A percentile compares a stretch with the other conserved stretches of the same genome.
Evolutionary conservation across 2,113 vertebrate genomes (phyloP).

Genomic region (Tylochromis polylepis): DNA sequence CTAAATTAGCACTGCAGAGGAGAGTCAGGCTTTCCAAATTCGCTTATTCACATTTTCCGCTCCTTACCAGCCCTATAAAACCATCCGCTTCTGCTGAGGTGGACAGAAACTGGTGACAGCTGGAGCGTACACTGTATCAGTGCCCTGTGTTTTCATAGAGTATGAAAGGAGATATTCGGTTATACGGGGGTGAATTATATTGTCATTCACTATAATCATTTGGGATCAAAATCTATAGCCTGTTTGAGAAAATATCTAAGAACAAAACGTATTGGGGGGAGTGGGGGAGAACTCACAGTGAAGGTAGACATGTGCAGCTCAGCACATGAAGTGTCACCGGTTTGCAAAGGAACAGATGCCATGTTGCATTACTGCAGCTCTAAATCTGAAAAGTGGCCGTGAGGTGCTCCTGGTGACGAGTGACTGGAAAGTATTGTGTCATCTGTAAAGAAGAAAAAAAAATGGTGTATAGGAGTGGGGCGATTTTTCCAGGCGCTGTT

Average conservation of each 20-base stretch:
- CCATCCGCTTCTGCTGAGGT: constrained; percentile 65
- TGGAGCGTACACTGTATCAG: constrained; percentile 26
- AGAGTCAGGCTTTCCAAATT: constrained; percentile 70
- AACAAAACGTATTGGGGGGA: background rate
- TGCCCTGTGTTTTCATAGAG: constrained; percentile 50
- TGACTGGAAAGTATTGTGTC: constrained; percentile 68
- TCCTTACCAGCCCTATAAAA: constrained; percentile 65
- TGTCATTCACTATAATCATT: constrained; percentile 33
- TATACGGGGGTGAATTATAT: constrained; percentile 14
- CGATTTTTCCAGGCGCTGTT: constrained; percentile 61
- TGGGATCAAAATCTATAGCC: constrained; percentile 39
- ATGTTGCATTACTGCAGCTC: constrained; percentile 42
- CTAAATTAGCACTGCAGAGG: constrained; percentile 72
- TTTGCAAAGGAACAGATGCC: constrained; percentile 34
- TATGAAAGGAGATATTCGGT: constrained; percentile 45
- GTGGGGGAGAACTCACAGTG: background rate
- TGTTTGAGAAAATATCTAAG: constrained; percentile 22
- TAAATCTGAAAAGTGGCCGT: constrained; percentile 61
- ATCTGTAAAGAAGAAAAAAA: constrained; percentile 54
- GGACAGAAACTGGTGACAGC: constrained; percentile 63
- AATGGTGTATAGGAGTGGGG: constrained; percentile 36
- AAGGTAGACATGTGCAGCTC: background rate
- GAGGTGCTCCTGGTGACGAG: constrained; percentile 49
- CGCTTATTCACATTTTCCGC: constrained; percentile 73
- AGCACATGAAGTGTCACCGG: background rate